Evolutionary conservation across 2,888 invertebrate genomes (phyloP).

Genomic region (Panopea generosa): DNA sequence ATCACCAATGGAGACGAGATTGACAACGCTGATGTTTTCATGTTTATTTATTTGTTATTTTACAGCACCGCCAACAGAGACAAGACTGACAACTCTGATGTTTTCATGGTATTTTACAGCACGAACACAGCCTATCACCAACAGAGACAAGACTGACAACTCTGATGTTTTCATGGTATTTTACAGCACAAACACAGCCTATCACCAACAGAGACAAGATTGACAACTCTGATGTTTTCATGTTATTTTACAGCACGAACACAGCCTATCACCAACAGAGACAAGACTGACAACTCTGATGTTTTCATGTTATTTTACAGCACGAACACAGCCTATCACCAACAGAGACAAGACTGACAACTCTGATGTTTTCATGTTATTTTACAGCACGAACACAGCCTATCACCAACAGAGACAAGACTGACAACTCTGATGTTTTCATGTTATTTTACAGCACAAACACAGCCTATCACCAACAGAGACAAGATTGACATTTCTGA

Average conservation of each 20-base stretch:
- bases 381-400: constrained; percentile 64
- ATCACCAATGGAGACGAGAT: constrained; percentile 62
- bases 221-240: constrained; percentile 64
- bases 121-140: no score
- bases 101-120: no score
- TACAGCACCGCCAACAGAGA: constrained; percentile 63
- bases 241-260: constrained; percentile 61
- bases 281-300: constrained; percentile 63
- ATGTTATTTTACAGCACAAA: no score
- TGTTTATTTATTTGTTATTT: no score
- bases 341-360: constrained; percentile 63
- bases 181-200: constrained; percentile 64
- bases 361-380: no score
- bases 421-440: constrained; percentile 64
- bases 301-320: no score
- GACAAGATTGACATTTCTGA: no score
- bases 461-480: no score
- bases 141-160: no score
- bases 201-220: constrained; percentile 61
- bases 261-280: constrained; percentile 57
- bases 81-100: constrained; percentile 62
- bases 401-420: constrained; percentile 60
- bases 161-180: no score
- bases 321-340: constrained; percentile 62
- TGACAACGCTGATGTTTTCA: constrained; percentile 64